Base-by-base conservation (phyloP, 2,888 invertebrate genomes). In the Aromia moschata region DNA sequence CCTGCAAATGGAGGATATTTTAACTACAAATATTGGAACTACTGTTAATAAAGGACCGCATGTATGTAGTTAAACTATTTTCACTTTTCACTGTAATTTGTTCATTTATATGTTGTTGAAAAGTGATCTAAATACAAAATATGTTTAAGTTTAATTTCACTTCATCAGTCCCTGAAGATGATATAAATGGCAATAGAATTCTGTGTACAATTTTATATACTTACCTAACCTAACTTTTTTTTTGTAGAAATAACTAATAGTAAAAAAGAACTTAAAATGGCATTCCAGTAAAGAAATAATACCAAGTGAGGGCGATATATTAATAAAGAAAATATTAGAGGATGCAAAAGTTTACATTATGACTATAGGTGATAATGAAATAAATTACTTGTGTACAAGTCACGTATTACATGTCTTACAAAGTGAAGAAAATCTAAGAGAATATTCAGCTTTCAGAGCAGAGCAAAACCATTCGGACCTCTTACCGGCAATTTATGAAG, bases 401-500 rank as follows among this genome's bases (percentile, higher is more conserved):
- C 80, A 82, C 62, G 79, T 81, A 38, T 60, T 83, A 10, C 59
- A 72, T 10, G 43, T 68, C 40, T 65, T 79, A 30, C 74, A 75
- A 56, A 64, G 69, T 54, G 62, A 71, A 16, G 70, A 80, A 72
- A 52, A 73, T 15, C 70, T 72, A 14, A 75, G 76, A 54, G 75
- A 81, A 40, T 76, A 77, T 60, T 77, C 69, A 12, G 58, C 83
- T 2, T 68, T 84, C 16, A 80, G 83, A 72, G 86, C 88, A 15
- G 89, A 90, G 70, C 81, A 84, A 43, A 83, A 83, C 62, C 88
- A 91, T 72, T 90, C 91, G 7, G 94, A 94, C 81, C 82, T 93
- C 49, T 77, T 92, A 53, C 83, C 89, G 36, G 90, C 89, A 5
- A 84, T 87, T 72, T 94, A 94, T 83, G 94, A 94, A 87, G 93